phyloP scores from a whole-genome alignment of 2,888 invertebrate genomes.

The Synergus itoensis region DNA sequence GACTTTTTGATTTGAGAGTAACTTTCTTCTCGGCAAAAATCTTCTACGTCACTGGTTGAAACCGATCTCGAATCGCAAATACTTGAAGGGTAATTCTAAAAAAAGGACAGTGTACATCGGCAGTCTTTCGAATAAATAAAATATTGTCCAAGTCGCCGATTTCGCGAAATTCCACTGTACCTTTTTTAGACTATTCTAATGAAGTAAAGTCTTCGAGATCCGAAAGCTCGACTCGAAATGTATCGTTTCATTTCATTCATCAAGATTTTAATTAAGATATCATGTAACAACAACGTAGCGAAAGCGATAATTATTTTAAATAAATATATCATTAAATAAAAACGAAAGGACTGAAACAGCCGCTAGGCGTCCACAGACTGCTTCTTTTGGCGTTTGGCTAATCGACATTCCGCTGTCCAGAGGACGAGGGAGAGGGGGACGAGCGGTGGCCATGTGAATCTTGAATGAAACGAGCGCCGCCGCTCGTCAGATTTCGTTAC shows the following conservation, averaged over 20 bases:
- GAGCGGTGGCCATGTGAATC: not conserved
- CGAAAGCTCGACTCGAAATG: constrained; percentile 4
- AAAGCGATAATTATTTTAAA: constrained; percentile 61
- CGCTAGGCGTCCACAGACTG: constrained; percentile 39
- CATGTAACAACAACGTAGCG: constrained; percentile 57
- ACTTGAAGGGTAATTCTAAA: not conserved
- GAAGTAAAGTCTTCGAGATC: not conserved
- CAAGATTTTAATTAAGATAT: constrained; percentile 16
- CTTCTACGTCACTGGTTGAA: not conserved
- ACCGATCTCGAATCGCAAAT: not conserved
- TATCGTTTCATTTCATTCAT: constrained; percentile 18
- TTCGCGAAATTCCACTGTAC: constrained; percentile 18
- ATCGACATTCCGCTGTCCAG: constrained; percentile 56
- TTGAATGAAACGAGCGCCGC: not conserved
- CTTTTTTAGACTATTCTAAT: not conserved
- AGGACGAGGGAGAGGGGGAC: constrained; percentile 40
- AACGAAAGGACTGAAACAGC: constrained; percentile 49
- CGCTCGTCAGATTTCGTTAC: not conserved
- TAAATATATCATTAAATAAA: constrained; percentile 50
- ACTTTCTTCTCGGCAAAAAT: not conserved
- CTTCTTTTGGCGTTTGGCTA: constrained; percentile 39
- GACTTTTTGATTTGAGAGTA: constrained; percentile 7
- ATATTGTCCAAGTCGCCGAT: not conserved
- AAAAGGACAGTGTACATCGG: not conserved
- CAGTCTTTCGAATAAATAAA: not conserved